Evolutionary conservation across 2,113 vertebrate species (phyloP).

Genomic region (Melanerpes aurifrons): DNA sequence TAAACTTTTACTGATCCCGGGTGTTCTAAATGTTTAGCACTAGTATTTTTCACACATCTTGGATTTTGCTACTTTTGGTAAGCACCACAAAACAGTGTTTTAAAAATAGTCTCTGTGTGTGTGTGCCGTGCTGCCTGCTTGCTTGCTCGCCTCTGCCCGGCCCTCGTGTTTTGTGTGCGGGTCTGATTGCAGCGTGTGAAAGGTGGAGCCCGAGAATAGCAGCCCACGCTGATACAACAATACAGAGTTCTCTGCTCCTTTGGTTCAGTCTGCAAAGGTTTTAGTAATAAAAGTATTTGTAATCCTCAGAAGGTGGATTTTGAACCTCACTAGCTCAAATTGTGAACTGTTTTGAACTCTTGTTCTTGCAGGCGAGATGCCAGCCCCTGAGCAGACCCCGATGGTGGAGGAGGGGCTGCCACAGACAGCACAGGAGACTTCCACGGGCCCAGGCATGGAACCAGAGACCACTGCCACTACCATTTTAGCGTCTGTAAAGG

Average conservation of each 20-base stretch:
- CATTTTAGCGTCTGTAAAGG: conserved; percentile 97
- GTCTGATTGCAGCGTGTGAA: not conserved
- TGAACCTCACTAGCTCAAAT: not conserved
- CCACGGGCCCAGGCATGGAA: conserved; percentile 85
- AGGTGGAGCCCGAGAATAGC: not conserved
- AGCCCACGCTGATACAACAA: not conserved
- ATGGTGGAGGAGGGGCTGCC: conserved; percentile 88
- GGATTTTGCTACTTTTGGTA: not conserved
- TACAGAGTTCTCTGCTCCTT: not conserved
- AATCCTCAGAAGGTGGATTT: not conserved
- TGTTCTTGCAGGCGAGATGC: conserved; percentile 85
- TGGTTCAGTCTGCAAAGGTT: not conserved
- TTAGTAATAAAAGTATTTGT: not conserved
- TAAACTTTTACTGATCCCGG: not conserved
- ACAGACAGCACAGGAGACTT: conserved; percentile 80
- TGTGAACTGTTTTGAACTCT: conserved; percentile 44
- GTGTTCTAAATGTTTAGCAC: not conserved
- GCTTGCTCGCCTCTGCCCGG: not conserved
- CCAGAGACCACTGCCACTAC: conserved; percentile 91
- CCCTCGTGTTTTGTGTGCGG: not conserved
- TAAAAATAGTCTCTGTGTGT: not conserved
- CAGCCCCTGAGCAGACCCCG: conserved; percentile 91
- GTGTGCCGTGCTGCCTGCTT: not conserved
- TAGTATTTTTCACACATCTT: not conserved
- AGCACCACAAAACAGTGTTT: not conserved